A percentile compares a stretch with the other conserved stretches of the same genome.
Conservation (phyloP, 2,113 vertebrate genomes). For the Sinosuthora webbiana region DNA sequence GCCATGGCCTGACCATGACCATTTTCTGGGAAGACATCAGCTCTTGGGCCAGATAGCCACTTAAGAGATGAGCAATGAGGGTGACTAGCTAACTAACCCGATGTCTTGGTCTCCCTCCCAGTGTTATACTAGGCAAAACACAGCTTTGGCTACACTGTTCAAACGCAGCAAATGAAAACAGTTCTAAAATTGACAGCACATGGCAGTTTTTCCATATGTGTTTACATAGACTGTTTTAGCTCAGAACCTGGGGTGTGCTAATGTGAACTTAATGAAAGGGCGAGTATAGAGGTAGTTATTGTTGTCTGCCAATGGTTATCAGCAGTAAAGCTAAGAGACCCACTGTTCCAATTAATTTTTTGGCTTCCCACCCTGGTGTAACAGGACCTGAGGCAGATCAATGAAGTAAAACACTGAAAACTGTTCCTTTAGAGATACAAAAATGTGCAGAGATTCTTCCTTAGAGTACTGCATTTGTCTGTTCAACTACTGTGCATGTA, state of each 20-base stretch:
- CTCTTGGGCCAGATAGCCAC: neutral
- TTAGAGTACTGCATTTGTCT: neutral
- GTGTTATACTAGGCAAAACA: neutral
- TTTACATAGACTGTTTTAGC: neutral
- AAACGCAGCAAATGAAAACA: neutral
- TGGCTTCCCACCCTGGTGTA: neutral
- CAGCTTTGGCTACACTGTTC: neutral
- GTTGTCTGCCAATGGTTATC: neutral
- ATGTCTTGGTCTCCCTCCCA: neutral
- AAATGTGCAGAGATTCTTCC: neutral
- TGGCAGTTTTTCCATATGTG: neutral
- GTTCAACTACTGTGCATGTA: neutral
- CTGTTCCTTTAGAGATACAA: neutral
- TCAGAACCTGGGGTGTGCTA: neutral
- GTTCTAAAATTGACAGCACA: neutral
- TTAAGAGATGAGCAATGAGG: neutral
- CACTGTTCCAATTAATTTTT: neutral
- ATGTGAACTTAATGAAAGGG: neutral
- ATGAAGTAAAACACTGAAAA: neutral
- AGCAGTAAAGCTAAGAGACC: neutral
- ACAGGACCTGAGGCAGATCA: neutral
- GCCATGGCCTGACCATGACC: accelerated
- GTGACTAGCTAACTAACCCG: neutral
- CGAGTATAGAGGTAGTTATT: neutral
- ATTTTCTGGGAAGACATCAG: neutral